Base-by-base conservation (phyloP, 2,888 invertebrate species). In the Macaria liturata region DNA sequence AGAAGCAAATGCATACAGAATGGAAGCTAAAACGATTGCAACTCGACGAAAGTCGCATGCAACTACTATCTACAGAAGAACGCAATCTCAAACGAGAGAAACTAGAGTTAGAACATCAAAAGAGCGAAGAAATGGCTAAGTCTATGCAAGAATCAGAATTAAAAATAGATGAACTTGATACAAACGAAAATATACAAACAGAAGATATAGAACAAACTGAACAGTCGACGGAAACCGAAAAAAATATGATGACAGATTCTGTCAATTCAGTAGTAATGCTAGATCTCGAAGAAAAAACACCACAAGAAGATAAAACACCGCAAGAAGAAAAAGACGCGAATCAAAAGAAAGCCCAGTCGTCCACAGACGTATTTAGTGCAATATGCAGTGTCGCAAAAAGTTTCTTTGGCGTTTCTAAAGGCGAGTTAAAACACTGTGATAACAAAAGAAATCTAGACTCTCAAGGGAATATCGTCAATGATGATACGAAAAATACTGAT, bases 71-170 rank as follows among this genome's bases (percentile, higher is more conserved):
- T 0, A 91, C 92, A 0, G 90, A 92, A 61, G 92, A 92, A 64
- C 81, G 93, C 64, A 93, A 93, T 76, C 75, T 93, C 1, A 91
- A 93, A 60, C 83, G 93, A 57, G 93, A 93, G 58, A 93, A 93
- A 67, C 66, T 92, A 39, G 92, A 91, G 69, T 62, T 91, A 1
- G 86, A 91, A 71, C 87, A 90, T 59, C 84, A 86, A 58, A 79
- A 69, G 47, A 85, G 83, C 52, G 87, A 87, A 67, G 84, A 85
- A 66, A 75, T 88, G 86, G 80, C 84, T 0, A 85, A 84, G 81
- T 87, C 88, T 3, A 80, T 82, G 57, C 34, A 37, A 37, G 34
- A 37, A 7, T 1, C 34, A 7, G 34, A 37, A 37, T 1, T 37
- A 65, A 73, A 75, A 4, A 78, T 79, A 30, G 75, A 74, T 44